Percentiles rank a stretch among this genome's conserved stretches.
phyloP scores from a whole-genome alignment of 2,888 invertebrate species.

The Junonia oenone region DNA sequence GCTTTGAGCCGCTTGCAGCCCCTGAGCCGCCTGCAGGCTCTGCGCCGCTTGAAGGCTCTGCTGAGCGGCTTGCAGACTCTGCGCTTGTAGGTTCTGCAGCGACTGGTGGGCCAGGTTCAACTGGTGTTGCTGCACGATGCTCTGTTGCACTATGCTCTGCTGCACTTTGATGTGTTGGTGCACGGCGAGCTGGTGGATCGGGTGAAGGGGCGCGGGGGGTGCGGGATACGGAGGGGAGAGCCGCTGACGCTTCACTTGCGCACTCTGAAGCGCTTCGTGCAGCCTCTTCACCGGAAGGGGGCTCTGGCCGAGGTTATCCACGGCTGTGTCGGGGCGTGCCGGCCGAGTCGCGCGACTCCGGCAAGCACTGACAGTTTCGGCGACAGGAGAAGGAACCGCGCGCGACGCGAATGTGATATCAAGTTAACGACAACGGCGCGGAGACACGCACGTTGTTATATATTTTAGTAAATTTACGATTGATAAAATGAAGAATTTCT shows the following conservation, averaged over 20 bases:
- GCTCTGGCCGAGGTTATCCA: conserved; percentile 79
- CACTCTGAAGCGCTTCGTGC: conserved; percentile 81
- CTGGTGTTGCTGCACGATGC: conserved; percentile 73
- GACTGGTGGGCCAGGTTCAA: conserved; percentile 72
- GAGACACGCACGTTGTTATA: conserved; percentile 47
- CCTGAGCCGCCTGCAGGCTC: conserved; percentile 54
- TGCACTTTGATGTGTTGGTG: conserved; percentile 74
- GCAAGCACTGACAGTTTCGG: conserved; percentile 73
- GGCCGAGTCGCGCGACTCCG: conserved; percentile 78
- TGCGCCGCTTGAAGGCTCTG: conserved; percentile 47
- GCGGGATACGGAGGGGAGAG: conserved; percentile 80
- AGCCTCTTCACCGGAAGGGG: conserved; percentile 79
- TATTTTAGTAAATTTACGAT: conserved; percentile 48
- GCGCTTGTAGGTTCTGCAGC: conserved; percentile 62
- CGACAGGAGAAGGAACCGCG: conserved; percentile 64
- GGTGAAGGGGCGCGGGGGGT: conserved; percentile 65
- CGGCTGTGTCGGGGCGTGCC: conserved; percentile 76
- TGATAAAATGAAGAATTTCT: conserved; percentile 36
- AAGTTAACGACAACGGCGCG: conserved; percentile 51
- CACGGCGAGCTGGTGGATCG: conserved; percentile 69
- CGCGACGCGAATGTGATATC: conserved; percentile 58
- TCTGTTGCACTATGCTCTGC: conserved; percentile 72
- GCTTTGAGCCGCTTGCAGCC: conserved; percentile 44
- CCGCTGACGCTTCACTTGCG: conserved; percentile 81
- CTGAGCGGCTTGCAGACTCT: conserved; percentile 51